Evolutionary conservation across 2,888 invertebrate genomes (phyloP).

Genomic region (Lomographa bimaculata): DNA sequence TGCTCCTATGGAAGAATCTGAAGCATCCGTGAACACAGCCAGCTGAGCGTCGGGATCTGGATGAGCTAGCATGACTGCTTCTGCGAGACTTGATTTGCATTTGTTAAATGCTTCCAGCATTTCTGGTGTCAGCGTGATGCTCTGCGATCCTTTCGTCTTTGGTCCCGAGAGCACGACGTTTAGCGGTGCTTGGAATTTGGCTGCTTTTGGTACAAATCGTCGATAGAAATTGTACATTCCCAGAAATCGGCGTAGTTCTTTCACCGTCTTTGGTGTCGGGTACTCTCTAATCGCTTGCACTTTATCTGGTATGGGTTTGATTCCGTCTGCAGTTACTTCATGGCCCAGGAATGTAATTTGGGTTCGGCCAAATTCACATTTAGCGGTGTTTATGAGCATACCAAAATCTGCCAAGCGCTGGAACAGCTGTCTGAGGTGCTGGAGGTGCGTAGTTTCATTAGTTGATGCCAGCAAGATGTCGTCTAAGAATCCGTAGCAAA

Average conservation of each 20-base stretch:
- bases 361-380: not conserved
- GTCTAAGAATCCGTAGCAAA: not conserved
- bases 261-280: not conserved
- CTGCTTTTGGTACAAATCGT: constrained; percentile 1
- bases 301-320: not conserved
- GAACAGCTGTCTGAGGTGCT: not conserved
- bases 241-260: not conserved
- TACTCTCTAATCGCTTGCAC: not conserved
- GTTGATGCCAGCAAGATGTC: not conserved
- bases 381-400: no score
- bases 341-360: not conserved
- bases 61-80: not conserved
- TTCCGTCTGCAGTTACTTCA: not conserved
- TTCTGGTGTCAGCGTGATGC: constrained; percentile 1
- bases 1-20: not conserved
- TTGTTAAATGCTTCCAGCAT: not conserved
- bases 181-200: no score
- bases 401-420: not conserved
- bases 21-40: not conserved
- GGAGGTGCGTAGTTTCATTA: not conserved
- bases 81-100: not conserved
- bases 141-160: not conserved
- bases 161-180: not conserved
- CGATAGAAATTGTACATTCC: not conserved
- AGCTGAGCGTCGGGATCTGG: not conserved